Evolutionary conservation across 2,797 vertebrate genomes (phyloP), one percentile per base, ranked within the genome.

Genomic region (Acrossocheilus wenchowensis): DNA sequence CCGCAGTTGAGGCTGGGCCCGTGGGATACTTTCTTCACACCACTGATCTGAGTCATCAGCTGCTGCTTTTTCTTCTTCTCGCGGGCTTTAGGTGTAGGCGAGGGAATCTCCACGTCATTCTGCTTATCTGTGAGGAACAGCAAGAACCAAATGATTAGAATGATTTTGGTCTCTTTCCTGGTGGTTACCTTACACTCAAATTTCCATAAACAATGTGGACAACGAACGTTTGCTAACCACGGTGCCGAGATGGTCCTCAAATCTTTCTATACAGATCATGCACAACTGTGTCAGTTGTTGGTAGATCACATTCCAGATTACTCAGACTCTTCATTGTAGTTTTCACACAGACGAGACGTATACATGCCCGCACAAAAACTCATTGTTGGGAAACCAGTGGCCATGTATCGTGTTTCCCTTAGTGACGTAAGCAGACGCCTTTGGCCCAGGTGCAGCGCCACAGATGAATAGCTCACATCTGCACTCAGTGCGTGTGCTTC

Each of bases 1-100:
- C 97, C 97, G 87, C 97, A 97, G 92, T 97, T 96, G 87, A 99
- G 93, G 86, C 96, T 98, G 0, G 98, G 97, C 19, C 97, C 98
- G 1, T 99, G 98, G 91, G 97, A 97, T 69, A 99, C 93, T 93
- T 99, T 99, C 92, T 98, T 99, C 86, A 99, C 98, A 6, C 98
- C 98, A 0, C 98, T 99, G 92, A 99, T 99, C 94, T 99, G 98
- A 1, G 98, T 98, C 98, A 99, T 99, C 89, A 99, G 95, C 92
- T 98, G 98, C 93, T 98, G 95, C 60, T 97, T 96, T 68, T 97
- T 99, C 95, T 99, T 99, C 94, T 98, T 99, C 93, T 99, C 98
- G 39, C 97, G 94, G 26, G 97, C 96, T 90, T 99, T 99, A 86
- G 97, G 96, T 6, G 97, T 99, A 0, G 97, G 97, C 5, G 98